Conservation (phyloP, 2,888 invertebrate genomes). For the Peribatodes rhomboidaria region DNA sequence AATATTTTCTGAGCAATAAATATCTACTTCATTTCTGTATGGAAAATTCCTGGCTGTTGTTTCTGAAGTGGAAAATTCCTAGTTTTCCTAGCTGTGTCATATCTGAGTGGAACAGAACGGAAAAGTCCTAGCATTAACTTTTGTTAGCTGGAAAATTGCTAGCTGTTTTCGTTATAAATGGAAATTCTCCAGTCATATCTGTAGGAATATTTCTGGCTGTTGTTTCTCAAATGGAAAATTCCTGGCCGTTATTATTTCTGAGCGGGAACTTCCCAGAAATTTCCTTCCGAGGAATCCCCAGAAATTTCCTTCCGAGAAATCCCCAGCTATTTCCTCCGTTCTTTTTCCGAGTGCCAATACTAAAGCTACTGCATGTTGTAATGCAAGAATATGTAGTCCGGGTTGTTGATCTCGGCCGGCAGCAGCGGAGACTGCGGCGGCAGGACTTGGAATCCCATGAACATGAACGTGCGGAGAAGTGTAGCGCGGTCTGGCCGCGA, state of each 20-base stretch:
- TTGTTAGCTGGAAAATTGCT: too few species aligned
- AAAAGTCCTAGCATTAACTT: too few species aligned
- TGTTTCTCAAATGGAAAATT: not conserved
- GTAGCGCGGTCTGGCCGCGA: conserved; percentile 94
- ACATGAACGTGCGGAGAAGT: conserved; percentile 98
- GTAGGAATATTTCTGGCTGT: not conserved
- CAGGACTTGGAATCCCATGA: conserved; percentile 96
- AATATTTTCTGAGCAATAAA: not conserved
- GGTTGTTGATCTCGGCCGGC: conserved; percentile 84
- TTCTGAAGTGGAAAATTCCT: not conserved
- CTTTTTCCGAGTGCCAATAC: conserved; percentile 40
- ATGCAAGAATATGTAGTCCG: conserved; percentile 85
- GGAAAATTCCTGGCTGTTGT: not conserved
- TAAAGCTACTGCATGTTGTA: conserved; percentile 77
- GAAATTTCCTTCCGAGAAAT: conserved; percentile 2
- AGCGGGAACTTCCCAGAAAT: not conserved
- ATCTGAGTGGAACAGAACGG: too few species aligned
- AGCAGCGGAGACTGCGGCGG: conserved; percentile 90
- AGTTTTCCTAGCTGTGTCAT: not conserved
- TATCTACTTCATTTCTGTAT: not conserved
- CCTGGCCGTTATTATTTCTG: not conserved
- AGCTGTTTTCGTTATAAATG: not conserved
- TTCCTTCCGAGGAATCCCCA: conserved; percentile 2
- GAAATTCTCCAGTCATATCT: not conserved
- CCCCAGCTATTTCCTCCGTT: conserved; percentile 3